Evolutionary conservation across 64 coral and sea anemone species (phyloP).

Genomic region (Dendrophyllia cribrosa): DNA sequence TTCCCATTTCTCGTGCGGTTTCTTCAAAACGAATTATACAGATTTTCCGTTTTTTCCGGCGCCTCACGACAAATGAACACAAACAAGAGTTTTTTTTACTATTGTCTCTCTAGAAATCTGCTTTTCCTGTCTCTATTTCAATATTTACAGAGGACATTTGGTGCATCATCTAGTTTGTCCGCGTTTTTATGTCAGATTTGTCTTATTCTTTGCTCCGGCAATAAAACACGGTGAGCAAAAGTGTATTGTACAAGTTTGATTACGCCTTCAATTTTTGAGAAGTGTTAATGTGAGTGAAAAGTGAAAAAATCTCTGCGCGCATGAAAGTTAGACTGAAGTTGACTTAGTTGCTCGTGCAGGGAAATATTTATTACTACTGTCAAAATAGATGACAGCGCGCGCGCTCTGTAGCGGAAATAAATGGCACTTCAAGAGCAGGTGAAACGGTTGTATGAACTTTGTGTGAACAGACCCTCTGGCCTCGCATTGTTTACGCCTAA

Average conservation of each 20-base stretch:
- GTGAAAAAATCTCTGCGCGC: neutral
- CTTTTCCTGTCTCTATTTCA: slow-evolving; percentile 4
- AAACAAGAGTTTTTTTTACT: neutral
- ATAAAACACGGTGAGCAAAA: too few species aligned
- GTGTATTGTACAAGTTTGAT: too few species aligned
- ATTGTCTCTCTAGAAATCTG: neutral
- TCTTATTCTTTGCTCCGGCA: too few species aligned
- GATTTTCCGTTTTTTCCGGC: neutral
- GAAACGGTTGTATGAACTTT: slow-evolving; percentile 14
- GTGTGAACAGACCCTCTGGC: slow-evolving; percentile 22
- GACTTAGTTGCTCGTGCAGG: slow-evolving; percentile 1
- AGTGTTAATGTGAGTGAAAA: too few species aligned
- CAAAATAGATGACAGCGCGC: slow-evolving; percentile 22
- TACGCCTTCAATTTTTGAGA: too few species aligned
- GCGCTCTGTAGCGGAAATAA: slow-evolving; percentile 12
- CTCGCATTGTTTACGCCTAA: neutral
- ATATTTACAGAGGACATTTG: neutral
- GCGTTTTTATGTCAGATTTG: neutral
- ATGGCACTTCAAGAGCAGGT: slow-evolving; percentile 9
- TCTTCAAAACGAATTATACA: neutral
- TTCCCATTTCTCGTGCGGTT: neutral
- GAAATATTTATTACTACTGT: slow-evolving; percentile 35
- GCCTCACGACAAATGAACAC: neutral
- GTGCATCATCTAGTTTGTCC: neutral
- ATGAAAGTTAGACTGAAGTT: slow-evolving; percentile 5